Base-by-base conservation (phyloP, 1,140 invertebrate species). In the Saccostrea cuccullata region DNA sequence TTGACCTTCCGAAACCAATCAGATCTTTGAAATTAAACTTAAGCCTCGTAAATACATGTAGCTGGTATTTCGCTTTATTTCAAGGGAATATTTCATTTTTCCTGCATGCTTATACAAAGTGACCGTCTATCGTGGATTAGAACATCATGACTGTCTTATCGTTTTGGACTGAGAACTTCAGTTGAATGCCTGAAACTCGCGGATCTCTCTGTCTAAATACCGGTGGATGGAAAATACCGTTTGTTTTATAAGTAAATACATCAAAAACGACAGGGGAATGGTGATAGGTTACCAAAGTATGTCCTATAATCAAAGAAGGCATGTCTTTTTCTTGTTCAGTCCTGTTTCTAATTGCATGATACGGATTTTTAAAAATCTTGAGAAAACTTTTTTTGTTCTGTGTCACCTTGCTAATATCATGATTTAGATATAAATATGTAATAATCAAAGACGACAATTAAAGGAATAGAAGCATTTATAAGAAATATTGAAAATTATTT, bases 281-380 rank as follows among this genome's bases (percentile, higher is more conserved):
- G 70, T 77, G 26, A 30, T 77, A 77, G 70, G 70, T 77, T 23
- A 77, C 23, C 26, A 77, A 77, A 77, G 13, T 36, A 77, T 77
- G 70, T 17, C 9, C 70, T 12, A 77, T 15, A 11, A 30, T 15
- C 26, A 12, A 36, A 26, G 23, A 5, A 11, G 70, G 30, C 11
- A 36, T 77, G 26, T 11, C 47, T 15, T 13, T 77, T 9, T 30
- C 26, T 77, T 77, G 70, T 30, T 36, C 30, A 30, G 11, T 77
- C 70, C 2, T 77, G 26, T 26, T 30, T 26, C 3, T 77, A 11
- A 36, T 9, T 67, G 17, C 20, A 8, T 67, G 20, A 67, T 23
- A 67, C 20, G 23, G 20, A 67, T n/a, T 20, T 20, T n/a, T 23
- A 67, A 23, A 67, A n/a, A 67, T 30, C 26, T 40, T 26, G 26